Evolutionary conservation across 2,797 vertebrate species (phyloP), one percentile per base, ranked within the genome.

Genomic region (Steatocranus sp.): DNA sequence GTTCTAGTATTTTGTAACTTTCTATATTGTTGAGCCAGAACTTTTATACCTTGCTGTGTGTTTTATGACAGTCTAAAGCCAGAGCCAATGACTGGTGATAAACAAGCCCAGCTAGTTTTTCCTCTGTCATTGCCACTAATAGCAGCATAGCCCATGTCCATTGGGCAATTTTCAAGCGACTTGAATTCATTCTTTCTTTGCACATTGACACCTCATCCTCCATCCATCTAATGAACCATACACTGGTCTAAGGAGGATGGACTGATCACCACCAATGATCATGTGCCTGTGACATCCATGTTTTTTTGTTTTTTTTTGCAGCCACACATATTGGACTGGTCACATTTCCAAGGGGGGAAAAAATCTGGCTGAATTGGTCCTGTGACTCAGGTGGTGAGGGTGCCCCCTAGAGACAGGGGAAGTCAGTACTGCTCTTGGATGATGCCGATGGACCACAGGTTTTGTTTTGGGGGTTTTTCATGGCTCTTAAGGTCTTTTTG

Each of bases 401-500:
- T 80, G 92, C 93, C 92, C 94, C 91, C 94, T 94, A 87, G 91
- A 95, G 95, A 94, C 68, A 5, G 85, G 89, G 89, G 70, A 50
- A 86, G 89, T 88, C 89, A 93, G 92, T 89, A 91, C 92, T 53
- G 43, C 79, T 79, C 78, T 83, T 78, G 54, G 50, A 76, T 82
- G 76, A 83, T 49, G 56, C 83, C 25, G 61, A 77, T 61, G 34
- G 80, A 79, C 48, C 61, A 84, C 36, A 15, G 23, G 20, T 63
- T 75, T 78, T 82, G 79, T 82, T 27, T 58, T 58, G 30, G 30
- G 3, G 0, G 1, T 49, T 25, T 70, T 48, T 43, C 43, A 36
- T 17, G 43, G 61, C 85, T 83, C 76, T 86, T 83, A 11, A 84
- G 85, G 83, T 86, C 75, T 49, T 87, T 87, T 86, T 84, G 80